Base-by-base conservation (phyloP, 2,888 invertebrate species). In the Hemithea aestivaria region DNA sequence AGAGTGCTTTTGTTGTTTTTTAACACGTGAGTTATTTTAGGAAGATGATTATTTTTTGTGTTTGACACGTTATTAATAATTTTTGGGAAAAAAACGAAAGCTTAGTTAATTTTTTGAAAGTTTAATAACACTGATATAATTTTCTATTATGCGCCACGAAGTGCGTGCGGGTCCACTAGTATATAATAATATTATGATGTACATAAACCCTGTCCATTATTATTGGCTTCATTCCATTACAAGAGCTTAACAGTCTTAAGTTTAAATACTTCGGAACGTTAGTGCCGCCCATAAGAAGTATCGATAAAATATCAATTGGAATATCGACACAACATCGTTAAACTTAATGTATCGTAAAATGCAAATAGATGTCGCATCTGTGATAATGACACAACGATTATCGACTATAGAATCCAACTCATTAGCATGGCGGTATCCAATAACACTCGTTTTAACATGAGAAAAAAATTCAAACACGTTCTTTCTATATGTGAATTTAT, bases 311-410 rank as follows among this genome's bases (percentile, higher is more conserved):
- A 72, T 73, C 65, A 68, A 76, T 78, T 74, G 66, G 62, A 68
- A 57, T 63, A 66, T 64, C 67, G 62, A 63, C 54, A 74, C 71
- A 70, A 56, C 63, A 58, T 72, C 70, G 67, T 80, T 66, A 78
- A 77, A 67, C 51, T 76, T 74, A 72, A 78, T 68, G 55, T 60
- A 56, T 64, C 66, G 70, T 77, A 69, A 72, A 78, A 76, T 76
- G 73, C 68, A 72, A 78, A 78, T 75, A 72, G 62, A 63, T 51
- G 60, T 47, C 52, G 50, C 58, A 56, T 64, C 56, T 53, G 57
- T 43, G 51, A 71, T 69, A 68, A 73, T 71, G 70, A 66, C 59
- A 67, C 61, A 53, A 59, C 48, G 53, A 65, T 71, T 63, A 70
- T 72, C 62, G 60, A 50, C 60, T 58, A 56, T 64, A 60, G 60